Percentiles rank a stretch among this genome's conserved stretches.
Evolutionary conservation across 2,797 vertebrate genomes (phyloP).

Genomic region (Nyctalus aviator): DNA sequence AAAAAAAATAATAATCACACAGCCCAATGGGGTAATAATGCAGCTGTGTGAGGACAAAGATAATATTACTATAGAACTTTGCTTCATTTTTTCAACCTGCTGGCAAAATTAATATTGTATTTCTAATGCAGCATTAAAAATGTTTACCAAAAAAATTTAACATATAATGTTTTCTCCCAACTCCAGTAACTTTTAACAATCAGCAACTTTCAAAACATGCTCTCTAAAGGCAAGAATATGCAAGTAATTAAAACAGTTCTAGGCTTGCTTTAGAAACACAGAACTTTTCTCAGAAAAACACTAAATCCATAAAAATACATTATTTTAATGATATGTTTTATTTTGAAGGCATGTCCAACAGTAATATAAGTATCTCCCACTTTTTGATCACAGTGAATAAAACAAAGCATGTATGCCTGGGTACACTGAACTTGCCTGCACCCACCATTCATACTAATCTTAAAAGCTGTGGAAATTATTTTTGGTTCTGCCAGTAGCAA

Average conservation of each 20-base stretch:
- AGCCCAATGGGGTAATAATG: slow-evolving; percentile 11
- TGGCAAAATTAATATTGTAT: slow-evolving; percentile 59
- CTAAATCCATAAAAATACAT: neutral
- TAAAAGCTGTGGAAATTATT: neutral
- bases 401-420: neutral
- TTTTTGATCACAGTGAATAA: neutral
- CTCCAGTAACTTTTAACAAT: slow-evolving; percentile 15
- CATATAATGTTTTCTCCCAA: neutral
- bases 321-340: slow-evolving; percentile 33
- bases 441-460: neutral
- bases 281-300: neutral
- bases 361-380: neutral
- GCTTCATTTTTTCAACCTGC: neutral
- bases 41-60: slow-evolving; percentile 55
- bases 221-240: neutral
- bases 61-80: slow-evolving; percentile 18
- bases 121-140: slow-evolving; percentile 45
- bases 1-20: slow-evolving; percentile 29
- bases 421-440: neutral
- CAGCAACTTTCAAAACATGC: slow-evolving; percentile 53
- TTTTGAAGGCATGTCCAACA: slow-evolving; percentile 34
- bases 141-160: neutral
- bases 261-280: neutral
- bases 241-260: slow-evolving; percentile 48
- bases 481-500: neutral